These are phyloP conservation scores for Hirtodrosophila alboralis DNA, from an alignment of 2,888 invertebrate species.

Conservation along the genomic window DNA sequence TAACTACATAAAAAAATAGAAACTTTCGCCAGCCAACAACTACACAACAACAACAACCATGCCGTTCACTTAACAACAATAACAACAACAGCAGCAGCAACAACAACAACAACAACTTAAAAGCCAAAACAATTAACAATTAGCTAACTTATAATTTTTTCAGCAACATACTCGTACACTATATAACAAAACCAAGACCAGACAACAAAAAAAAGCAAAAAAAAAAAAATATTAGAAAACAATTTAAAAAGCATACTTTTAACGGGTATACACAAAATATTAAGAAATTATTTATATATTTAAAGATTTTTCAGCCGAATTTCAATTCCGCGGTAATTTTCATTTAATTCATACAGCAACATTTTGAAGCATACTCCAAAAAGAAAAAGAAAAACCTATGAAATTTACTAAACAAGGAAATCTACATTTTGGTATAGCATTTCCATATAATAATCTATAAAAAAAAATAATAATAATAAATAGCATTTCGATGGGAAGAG, in stretches of 20 bases:
- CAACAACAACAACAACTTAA: slow-evolving; percentile 24
- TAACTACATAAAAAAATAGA: slow-evolving; percentile 44
- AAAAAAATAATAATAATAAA: background rate
- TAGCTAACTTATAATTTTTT: slow-evolving; percentile 45
- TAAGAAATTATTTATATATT: slow-evolving; percentile 37
- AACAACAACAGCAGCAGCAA: slow-evolving; percentile 29
- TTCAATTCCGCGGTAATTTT: slow-evolving; percentile 34
- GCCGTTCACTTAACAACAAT: slow-evolving; percentile 54
- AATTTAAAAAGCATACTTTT: slow-evolving; percentile 44
- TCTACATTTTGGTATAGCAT: slow-evolving; percentile 16
- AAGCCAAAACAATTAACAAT: slow-evolving; percentile 41
- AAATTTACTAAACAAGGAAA: slow-evolving; percentile 3
- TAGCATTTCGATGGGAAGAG: slow-evolving; percentile 43
- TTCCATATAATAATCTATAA: slow-evolving; percentile 18
- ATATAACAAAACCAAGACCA: slow-evolving; percentile 10
- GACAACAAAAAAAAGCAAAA: slow-evolving; percentile 20
- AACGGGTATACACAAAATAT: slow-evolving; percentile 42
- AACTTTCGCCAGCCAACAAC: slow-evolving; percentile 50
- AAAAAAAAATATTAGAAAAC: slow-evolving; percentile 20
- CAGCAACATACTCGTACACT: slow-evolving; percentile 24
- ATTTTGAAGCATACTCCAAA: slow-evolving; percentile 12
- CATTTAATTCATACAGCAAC: slow-evolving; percentile 12
- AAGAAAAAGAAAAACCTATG: too few species aligned
- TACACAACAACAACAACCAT: slow-evolving; percentile 37
- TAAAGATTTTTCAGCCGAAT: slow-evolving; percentile 16